phyloP scores from a whole-genome alignment of 2,888 invertebrate genomes.

The Megaustenia siamemsis region DNA sequence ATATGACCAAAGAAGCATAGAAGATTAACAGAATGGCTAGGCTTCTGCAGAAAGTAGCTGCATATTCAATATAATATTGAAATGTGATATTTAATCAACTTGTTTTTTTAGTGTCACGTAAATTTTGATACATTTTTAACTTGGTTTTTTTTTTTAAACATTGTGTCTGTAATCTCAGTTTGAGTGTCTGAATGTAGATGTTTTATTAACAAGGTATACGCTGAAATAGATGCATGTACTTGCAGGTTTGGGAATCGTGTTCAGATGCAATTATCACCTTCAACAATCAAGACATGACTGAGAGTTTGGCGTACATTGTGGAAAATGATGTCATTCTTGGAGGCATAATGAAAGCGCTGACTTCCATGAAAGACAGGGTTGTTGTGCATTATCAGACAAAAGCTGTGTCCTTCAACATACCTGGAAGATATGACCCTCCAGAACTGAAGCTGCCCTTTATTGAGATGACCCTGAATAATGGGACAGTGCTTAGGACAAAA shows the following conservation, averaged over 20 bases:
- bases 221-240: constrained; percentile 38
- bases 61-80: no score
- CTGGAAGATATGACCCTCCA: constrained; percentile 55
- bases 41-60: no score
- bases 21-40: no score
- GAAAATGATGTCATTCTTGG: constrained; percentile 94
- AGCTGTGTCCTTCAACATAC: constrained; percentile 82
- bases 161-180: no score
- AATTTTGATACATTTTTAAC: no score
- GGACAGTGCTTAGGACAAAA: constrained; percentile 78
- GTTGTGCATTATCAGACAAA: constrained; percentile 86
- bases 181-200: no score
- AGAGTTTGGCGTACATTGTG: constrained; percentile 92
- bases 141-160: no score
- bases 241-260: constrained; percentile 94
- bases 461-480: constrained; percentile 77
- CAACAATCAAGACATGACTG: constrained; percentile 86
- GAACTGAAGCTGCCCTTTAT: constrained; percentile 70
- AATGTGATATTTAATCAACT: no score
- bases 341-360: constrained; percentile 83
- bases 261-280: constrained; percentile 94
- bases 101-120: no score
- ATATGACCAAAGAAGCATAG: no score
- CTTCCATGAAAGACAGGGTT: constrained; percentile 83
- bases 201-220: no score